Evolutionary conservation across 1,140 invertebrate genomes (phyloP), one percentile per base, ranked within the genome.

Genomic region (Drosophila asahinai): DNA sequence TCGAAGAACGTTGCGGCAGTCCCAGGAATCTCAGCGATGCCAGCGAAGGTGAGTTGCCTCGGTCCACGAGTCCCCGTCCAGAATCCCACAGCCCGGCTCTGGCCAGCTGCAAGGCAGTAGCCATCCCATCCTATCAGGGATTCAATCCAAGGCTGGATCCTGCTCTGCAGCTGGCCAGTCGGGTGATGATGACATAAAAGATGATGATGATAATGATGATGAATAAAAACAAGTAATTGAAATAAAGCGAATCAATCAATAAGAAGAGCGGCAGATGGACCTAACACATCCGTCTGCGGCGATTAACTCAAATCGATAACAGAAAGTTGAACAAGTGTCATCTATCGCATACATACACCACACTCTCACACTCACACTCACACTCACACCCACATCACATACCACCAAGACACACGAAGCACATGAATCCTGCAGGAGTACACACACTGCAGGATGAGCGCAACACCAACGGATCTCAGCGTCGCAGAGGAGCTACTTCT

Each of bases 1-100:
- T 99, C 94, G 97, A 98, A 93, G 97, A 99, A 93, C 95, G 98
- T 93, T 98, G 97, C 92, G 98, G 98, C 93, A 96, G 97, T 93
- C 95, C 97, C 65, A 98, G 98, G 94, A 95, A 97, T 93, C 93
- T 98, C 91, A 98, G 98, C 65, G 96, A 97, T 93, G 96, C 97
- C 86, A 98, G 97, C 94, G 97, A 99, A 98, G 97, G 97, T 97
- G 96, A 94, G 84, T 87, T 73, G 58, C 54, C 61, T 63, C 75
- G 72, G 80, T 91, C 73, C 81, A 61, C 76, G 67, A 55, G 36
- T 64, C 11, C 14, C 36, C 36, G 27, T 30, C 36, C 11, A n/a
- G 45, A n/a, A 30, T 15, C 22, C 9, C 27, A 42, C 9, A 40
- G 4, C 15, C 66, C 19, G 27, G 17, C 9, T 7, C 9, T 7